phyloP scores from a whole-genome alignment of 1,140 invertebrate genomes.

The Agraylea sexmaculata region DNA sequence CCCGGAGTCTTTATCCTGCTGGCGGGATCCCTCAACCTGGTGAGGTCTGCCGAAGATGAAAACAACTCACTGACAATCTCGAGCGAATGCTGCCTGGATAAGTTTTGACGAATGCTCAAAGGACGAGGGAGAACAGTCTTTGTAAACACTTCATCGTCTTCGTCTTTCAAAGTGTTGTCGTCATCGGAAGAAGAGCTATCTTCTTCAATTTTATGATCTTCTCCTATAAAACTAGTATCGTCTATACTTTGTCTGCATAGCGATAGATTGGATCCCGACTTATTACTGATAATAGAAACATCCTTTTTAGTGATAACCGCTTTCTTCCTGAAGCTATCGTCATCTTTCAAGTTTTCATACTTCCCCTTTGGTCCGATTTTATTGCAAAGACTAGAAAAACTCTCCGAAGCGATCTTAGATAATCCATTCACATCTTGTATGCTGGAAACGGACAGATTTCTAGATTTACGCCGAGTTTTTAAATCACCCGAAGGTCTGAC shows the following conservation, averaged over 20 bases:
- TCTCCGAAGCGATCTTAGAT: conserved; percentile 15
- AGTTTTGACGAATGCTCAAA: conserved; percentile 24
- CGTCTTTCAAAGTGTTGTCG: conserved; percentile 7
- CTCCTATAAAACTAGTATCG: conserved; percentile 10
- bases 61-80: conserved; percentile 60
- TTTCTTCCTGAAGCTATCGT: conserved; percentile 8
- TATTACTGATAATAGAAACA: conserved; percentile 2
- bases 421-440: conserved; percentile 7
- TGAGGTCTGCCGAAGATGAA: conserved; percentile 42
- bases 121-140: conserved; percentile 9
- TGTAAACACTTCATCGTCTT: conserved; percentile 13
- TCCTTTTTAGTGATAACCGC: conserved; percentile 7
- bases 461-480: conserved; percentile 23
- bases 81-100: conserved; percentile 46
- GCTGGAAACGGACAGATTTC: conserved; percentile 6
- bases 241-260: conserved; percentile 12
- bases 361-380: conserved; percentile 16
- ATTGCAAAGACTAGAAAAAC: conserved; percentile 18
- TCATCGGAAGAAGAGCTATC: conserved; percentile 2
- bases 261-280: conserved; percentile 10
- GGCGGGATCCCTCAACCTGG: conserved; percentile 57
- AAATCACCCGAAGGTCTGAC: conserved; percentile 25
- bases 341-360: conserved; percentile 19
- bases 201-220: background rate
- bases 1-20: conserved; percentile 71